These are phyloP conservation scores for Megalonaias nervosa DNA, from an alignment of 1,140 invertebrate genomes.

Conservation along the genomic window DNA sequence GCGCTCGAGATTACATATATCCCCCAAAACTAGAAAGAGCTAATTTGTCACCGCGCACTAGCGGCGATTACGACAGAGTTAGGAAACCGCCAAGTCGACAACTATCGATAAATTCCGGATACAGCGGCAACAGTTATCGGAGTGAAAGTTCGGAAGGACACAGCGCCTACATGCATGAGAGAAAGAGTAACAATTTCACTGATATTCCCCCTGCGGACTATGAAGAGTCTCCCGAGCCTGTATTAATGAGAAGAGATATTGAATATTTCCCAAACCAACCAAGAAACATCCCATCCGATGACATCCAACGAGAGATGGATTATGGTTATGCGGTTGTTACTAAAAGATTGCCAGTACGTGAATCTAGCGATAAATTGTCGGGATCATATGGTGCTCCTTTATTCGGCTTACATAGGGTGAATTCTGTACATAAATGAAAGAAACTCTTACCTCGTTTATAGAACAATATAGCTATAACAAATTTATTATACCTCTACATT, in stretches of 20 bases:
- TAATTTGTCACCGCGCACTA: conserved; percentile 5
- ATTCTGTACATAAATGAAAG: no score
- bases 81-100: conserved; percentile 20
- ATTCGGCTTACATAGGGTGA: no score
- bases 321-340: conserved; percentile 35
- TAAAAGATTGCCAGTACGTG: conserved; percentile 6
- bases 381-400: no score
- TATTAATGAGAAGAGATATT: conserved; percentile 23
- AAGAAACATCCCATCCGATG: conserved; percentile 38
- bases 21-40: conserved; percentile 6
- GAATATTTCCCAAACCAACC: conserved; percentile 25
- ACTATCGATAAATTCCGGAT: conserved; percentile 39
- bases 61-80: conserved; percentile 16
- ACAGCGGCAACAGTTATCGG: conserved; percentile 42
- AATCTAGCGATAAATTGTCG: no score
- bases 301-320: conserved; percentile 37
- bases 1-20: conserved; percentile 28
- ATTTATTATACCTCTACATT: no score
- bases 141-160: conserved; percentile 14
- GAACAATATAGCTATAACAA: no score
- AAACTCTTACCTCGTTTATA: no score
- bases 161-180: conserved; percentile 7
- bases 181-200: conserved; percentile 6
- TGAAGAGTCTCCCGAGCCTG: conserved; percentile 39
- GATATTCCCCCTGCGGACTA: conserved; percentile 53